Evolutionary conservation across 2,113 vertebrate species (phyloP).

Genomic region (Echinops telfairi): DNA sequence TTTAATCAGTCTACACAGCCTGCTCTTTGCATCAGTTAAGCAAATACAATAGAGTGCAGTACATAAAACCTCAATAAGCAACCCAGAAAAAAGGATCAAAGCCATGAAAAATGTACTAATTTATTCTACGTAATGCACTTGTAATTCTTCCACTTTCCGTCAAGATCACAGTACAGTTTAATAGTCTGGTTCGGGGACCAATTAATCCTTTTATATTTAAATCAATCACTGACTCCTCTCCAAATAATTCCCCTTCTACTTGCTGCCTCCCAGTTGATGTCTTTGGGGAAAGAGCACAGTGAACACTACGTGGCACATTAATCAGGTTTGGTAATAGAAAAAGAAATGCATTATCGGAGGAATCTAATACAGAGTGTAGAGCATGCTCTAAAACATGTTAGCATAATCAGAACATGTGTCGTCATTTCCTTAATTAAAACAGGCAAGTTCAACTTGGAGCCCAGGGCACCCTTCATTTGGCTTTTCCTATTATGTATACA

Average conservation of each 20-base stretch:
- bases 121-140: slow-evolving; percentile 90
- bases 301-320: slow-evolving; percentile 83
- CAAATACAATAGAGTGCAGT: slow-evolving; percentile 79
- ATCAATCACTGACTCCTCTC: slow-evolving; percentile 91
- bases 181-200: slow-evolving; percentile 91
- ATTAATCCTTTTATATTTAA: slow-evolving; percentile 92
- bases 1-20: slow-evolving; percentile 66
- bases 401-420: neutral
- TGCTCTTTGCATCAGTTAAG: slow-evolving; percentile 77
- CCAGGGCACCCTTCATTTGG: neutral
- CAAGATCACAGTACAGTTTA: slow-evolving; percentile 92
- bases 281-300: slow-evolving; percentile 79
- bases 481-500: slow-evolving; percentile 1
- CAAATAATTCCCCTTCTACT: slow-evolving; percentile 85
- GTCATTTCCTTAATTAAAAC: slow-evolving; percentile 68
- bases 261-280: slow-evolving; percentile 81
- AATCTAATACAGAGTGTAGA: slow-evolving; percentile 65
- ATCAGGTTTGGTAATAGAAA: slow-evolving; percentile 77
- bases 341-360: slow-evolving; percentile 71
- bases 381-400: slow-evolving; percentile 61
- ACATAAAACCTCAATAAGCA: slow-evolving; percentile 83
- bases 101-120: slow-evolving; percentile 88
- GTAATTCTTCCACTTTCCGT: slow-evolving; percentile 90
- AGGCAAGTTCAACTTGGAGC: slow-evolving; percentile 7
- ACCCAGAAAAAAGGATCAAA: slow-evolving; percentile 84